Base-by-base conservation (phyloP, 2,888 invertebrate species). In the Phaedon cochleariae region DNA sequence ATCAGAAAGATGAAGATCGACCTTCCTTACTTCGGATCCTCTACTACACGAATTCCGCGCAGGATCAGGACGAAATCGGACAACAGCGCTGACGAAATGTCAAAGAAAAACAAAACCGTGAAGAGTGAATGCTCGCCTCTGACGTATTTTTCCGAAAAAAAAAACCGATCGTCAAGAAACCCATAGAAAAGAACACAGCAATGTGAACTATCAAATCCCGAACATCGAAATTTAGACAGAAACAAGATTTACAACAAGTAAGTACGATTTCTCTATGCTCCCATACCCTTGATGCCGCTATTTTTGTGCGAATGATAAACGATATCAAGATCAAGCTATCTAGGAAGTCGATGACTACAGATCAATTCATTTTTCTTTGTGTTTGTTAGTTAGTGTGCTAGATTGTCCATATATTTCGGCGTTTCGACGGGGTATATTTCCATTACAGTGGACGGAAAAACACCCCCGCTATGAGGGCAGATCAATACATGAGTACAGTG, bases 401-500 rank as follows among this genome's bases (percentile, higher is more conserved):
- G 7, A 12, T 29, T 29, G 20, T n/a, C n/a, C n/a, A n/a, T n/a
- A n/a, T n/a, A n/a, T n/a, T n/a, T n/a, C n/a, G n/a, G n/a, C n/a
- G n/a, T n/a, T n/a, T n/a, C 3, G 26, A 26, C 26, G 26, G 26
- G 26, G 26, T 3, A 26, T 26, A 26, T 26, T 26, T 26, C 3
- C 26, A 26, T 7, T n/a, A n/a, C n/a, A n/a, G n/a, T n/a, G n/a
- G n/a, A 17, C 15, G 41, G 21, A n/a, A 41, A 15, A 6, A 9
- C 15, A 55, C 55, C 37, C 55, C 55, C 55, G 31, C 12, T 22
- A 15, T n/a, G 21, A 21, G 41, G 22, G 55, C 22, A 55, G 55
- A 55, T 55, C 55, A 55, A 55, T 55, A 55, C 55, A 45, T 21
- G 20, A 22, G 53, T 55, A 41, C 26, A 41, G 17, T 26, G 26